A percentile compares a stretch with the other conserved stretches of the same genome.
phyloP scores from a whole-genome alignment of 2,888 invertebrate species.

The Trachelus troglodyta region DNA sequence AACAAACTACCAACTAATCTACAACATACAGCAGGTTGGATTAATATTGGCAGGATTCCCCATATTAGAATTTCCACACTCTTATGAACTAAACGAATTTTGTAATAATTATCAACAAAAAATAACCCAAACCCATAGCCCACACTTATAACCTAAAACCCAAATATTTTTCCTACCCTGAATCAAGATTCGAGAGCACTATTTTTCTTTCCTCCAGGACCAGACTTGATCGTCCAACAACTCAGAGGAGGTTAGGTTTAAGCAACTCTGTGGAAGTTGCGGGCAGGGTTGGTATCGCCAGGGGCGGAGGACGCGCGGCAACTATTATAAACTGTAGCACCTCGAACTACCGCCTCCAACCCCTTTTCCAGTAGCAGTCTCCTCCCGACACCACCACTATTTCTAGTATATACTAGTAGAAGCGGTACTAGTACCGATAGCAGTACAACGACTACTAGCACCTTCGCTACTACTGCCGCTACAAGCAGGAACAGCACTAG shows the following conservation, averaged over 20 bases:
- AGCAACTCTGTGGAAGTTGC: conserved; percentile 65
- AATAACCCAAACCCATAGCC: neutral
- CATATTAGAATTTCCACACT: neutral
- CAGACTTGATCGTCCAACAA: conserved; percentile 46
- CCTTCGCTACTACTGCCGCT: neutral
- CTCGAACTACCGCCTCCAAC: conserved; percentile 64
- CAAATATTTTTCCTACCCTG: neutral
- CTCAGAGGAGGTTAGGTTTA: conserved; percentile 59
- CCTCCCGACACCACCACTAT: conserved; percentile 34
- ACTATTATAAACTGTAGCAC: conserved; percentile 67
- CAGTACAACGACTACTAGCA: neutral
- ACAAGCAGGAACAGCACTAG: neutral
- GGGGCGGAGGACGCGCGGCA: conserved; percentile 57
- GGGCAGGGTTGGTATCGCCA: conserved; percentile 51
- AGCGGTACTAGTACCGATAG: neutral
- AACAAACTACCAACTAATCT: conserved; percentile 55
- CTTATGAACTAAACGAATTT: neutral
- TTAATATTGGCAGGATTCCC: neutral
- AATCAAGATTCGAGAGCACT: neutral
- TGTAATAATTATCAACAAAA: neutral
- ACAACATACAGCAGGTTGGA: conserved; percentile 25
- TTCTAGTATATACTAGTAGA: conserved; percentile 17
- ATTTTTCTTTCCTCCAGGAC: conserved; percentile 27
- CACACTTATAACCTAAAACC: neutral
- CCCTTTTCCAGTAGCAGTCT: conserved; percentile 31